phyloP scores from a whole-genome alignment of 1,140 invertebrate species.

The Popillia japonica region DNA sequence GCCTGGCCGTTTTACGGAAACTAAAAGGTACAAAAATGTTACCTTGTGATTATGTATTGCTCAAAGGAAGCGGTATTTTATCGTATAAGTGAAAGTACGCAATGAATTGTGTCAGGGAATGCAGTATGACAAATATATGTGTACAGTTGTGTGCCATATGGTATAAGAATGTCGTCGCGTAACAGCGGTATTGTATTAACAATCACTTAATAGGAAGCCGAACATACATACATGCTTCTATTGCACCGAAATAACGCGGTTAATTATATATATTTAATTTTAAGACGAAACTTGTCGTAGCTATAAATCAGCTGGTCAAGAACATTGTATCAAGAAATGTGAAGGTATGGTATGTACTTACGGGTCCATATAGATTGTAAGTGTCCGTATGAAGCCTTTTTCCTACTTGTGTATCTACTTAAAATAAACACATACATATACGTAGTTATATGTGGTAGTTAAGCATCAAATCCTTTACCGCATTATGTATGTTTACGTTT shows the following conservation, averaged over 20 bases:
- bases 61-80: conserved; percentile 15
- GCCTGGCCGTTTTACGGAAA: neutral
- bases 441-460: neutral
- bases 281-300: neutral
- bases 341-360: neutral
- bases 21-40: neutral
- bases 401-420: no score
- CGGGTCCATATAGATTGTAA: no score
- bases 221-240: neutral
- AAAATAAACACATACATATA: no score
- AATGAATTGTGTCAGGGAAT: conserved; percentile 20
- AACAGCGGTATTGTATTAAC: conserved; percentile 4
- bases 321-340: neutral
- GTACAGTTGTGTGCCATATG: conserved; percentile 15
- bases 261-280: neutral
- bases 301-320: neutral
- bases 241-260: conserved; percentile 2
- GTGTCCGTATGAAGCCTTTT: no score
- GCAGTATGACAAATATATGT: conserved; percentile 21
- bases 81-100: conserved; percentile 29
- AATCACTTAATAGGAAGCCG: neutral
- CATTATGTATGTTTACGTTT: neutral
- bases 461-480: neutral
- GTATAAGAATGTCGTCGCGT: neutral
- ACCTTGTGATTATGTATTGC: conserved; percentile 3